Evolutionary conservation across 2,888 invertebrate genomes (phyloP).

Genomic region (Thysanoteuthis rhombus): DNA sequence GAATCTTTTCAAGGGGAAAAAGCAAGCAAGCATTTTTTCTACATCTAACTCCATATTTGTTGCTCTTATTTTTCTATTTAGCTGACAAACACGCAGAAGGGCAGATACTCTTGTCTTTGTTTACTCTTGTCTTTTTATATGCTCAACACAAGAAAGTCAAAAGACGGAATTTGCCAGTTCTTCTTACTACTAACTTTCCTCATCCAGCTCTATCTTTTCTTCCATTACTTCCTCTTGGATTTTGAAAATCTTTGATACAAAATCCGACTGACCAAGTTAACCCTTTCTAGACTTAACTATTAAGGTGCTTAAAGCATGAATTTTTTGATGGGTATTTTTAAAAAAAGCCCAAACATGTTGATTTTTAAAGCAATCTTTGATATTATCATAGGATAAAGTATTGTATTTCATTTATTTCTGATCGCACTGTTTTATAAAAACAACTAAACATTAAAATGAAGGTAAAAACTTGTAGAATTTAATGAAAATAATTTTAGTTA

Average conservation of each 20-base stretch:
- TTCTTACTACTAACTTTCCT: not conserved
- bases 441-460: too few relatives aligned
- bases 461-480: too few relatives aligned
- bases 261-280: not conserved
- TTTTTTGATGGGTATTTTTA: too few relatives aligned
- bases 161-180: not conserved
- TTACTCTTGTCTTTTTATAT: not conserved
- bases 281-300: too few relatives aligned
- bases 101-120: not conserved
- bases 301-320: too few relatives aligned
- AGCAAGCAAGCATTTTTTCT: not conserved
- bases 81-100: constrained; percentile 12
- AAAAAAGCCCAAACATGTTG: too few relatives aligned
- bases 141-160: not conserved
- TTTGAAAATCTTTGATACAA: not conserved
- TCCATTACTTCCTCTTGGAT: not conserved
- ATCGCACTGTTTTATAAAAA: too few relatives aligned
- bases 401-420: too few relatives aligned
- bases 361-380: too few relatives aligned
- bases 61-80: not conserved
- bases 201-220: not conserved
- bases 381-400: too few relatives aligned
- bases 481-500: too few relatives aligned
- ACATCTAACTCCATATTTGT: not conserved
- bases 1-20: not conserved